A percentile compares a stretch with the other conserved stretches of the same genome.
Evolutionary conservation across 1,140 invertebrate genomes (phyloP).

Genomic region (Meteorus sp.): DNA sequence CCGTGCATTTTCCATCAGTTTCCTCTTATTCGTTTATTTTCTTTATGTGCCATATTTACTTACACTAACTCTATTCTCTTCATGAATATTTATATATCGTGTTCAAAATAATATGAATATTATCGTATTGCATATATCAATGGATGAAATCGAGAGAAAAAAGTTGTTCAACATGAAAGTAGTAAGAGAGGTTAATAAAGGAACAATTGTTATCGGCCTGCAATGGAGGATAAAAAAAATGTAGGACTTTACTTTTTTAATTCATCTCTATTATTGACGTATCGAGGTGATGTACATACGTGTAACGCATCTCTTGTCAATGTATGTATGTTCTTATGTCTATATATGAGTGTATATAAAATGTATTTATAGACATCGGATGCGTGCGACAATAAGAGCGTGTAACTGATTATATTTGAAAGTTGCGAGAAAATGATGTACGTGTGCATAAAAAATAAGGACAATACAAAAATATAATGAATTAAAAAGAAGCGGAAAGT

Average conservation of each 20-base stretch:
- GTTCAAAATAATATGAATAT: too few species aligned
- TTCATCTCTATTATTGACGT: constrained; percentile 22
- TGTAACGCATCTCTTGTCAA: background rate
- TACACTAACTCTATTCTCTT: too few species aligned
- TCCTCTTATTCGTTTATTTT: too few species aligned
- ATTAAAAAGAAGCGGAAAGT: background rate
- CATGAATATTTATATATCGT: too few species aligned
- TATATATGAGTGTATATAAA: background rate
- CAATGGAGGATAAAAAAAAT: constrained; percentile 3
- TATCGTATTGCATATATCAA: too few species aligned
- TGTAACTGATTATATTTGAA: constrained; percentile 1
- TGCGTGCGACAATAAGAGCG: background rate
- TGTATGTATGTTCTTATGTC: background rate
- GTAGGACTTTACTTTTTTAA: too few species aligned
- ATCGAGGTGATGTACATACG: constrained; percentile 16
- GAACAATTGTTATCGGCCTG: too few species aligned
- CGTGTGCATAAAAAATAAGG: background rate
- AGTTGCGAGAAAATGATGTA: background rate
- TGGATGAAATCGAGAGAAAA: too few species aligned
- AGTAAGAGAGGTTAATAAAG: too few species aligned
- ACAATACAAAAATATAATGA: background rate
- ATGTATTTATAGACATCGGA: constrained; percentile 16
- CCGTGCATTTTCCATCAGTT: too few species aligned
- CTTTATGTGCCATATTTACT: too few species aligned
- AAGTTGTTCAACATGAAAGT: too few species aligned